Evolutionary conservation across 2,113 vertebrate species (phyloP).

Genomic region (Ginglymostoma cirratum): DNA sequence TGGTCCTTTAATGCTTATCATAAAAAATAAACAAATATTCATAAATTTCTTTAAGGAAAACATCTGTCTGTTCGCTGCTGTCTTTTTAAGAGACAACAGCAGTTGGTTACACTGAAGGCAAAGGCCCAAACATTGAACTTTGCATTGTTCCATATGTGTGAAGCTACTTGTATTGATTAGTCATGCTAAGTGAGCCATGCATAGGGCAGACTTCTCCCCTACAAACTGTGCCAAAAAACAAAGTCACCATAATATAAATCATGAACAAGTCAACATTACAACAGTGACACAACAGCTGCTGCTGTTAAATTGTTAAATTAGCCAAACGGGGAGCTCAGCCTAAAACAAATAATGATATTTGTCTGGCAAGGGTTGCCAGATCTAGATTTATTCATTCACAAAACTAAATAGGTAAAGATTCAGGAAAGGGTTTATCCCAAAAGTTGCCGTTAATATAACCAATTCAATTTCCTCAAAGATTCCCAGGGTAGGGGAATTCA

Average conservation of each 20-base stretch:
- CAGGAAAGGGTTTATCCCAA: neutral
- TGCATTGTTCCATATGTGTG: neutral
- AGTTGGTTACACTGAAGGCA: neutral
- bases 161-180: neutral
- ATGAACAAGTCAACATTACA: neutral
- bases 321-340: neutral
- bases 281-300: neutral
- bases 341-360: neutral
- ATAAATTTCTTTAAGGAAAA: neutral
- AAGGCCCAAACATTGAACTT: neutral
- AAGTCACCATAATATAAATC: neutral
- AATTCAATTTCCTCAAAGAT: neutral
- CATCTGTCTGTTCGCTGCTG: neutral
- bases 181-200: neutral
- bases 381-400: neutral
- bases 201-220: neutral
- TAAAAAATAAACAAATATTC: neutral
- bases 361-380: neutral
- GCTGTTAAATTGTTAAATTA: slow-evolving; percentile 10
- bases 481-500: too few species aligned
- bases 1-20: neutral
- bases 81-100: neutral
- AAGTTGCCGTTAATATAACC: neutral
- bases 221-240: neutral
- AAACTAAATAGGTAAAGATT: neutral